Percentiles rank a stretch among this genome's conserved stretches.
Evolutionary conservation across 1,140 invertebrate species (phyloP).

Genomic region (Drosophila pseudoananassae): DNA sequence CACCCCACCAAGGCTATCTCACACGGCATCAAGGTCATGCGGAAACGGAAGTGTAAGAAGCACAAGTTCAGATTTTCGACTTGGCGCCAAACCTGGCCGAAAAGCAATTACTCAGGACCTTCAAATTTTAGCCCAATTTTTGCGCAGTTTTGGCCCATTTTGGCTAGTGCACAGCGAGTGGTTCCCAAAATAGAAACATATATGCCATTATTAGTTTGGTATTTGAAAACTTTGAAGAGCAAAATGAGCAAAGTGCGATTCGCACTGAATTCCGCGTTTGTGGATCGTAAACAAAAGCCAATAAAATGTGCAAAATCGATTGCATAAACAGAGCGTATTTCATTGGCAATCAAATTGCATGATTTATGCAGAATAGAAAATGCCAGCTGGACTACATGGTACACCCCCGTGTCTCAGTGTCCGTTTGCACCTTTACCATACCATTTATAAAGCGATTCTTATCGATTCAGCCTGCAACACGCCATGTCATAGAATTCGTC

Average conservation of each 20-base stretch:
- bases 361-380: constrained; percentile 64
- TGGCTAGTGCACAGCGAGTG: constrained; percentile 3
- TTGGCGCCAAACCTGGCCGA: constrained; percentile 34
- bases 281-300: constrained; percentile 33
- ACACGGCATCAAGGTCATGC: constrained; percentile 26
- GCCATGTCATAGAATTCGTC: constrained; percentile 48
- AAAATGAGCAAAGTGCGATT: background rate
- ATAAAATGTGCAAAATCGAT: constrained; percentile 74
- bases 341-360: constrained; percentile 64
- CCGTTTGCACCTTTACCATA: constrained; percentile 9
- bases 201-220: constrained; percentile 35
- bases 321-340: constrained; percentile 62
- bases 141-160: no score
- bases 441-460: constrained; percentile 31
- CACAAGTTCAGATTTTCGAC: constrained; percentile 12
- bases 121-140: background rate
- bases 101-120: constrained; percentile 20
- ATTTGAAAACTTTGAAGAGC: constrained; percentile 17
- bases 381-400: constrained; percentile 24
- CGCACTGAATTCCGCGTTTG: constrained; percentile 19
- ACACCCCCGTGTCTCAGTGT: no score
- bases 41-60: constrained; percentile 8
- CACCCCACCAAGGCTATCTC: background rate
- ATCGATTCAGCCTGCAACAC: constrained; percentile 64
- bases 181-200: constrained; percentile 36